Conservation (phyloP, 2,797 vertebrate genomes). For the Anguilla obscura region DNA sequence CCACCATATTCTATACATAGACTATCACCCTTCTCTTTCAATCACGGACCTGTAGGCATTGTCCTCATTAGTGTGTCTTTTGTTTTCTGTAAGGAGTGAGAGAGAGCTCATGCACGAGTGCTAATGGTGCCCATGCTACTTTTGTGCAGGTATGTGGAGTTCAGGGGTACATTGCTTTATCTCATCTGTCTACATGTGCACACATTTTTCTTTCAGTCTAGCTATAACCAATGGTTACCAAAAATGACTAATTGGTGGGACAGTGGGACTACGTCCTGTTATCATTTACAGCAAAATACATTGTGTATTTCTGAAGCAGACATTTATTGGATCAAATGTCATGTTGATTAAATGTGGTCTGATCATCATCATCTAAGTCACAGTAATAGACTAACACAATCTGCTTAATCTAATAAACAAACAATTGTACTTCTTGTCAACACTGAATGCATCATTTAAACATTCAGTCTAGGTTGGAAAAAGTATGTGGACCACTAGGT, state of each 20-base stretch:
- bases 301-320: not conserved
- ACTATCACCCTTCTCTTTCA: not conserved
- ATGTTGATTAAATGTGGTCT: not conserved
- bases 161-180: not conserved
- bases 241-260: not conserved
- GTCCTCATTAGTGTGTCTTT: constrained; percentile 44
- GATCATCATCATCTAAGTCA: not conserved
- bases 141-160: not conserved
- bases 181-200: not conserved
- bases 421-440: no score
- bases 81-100: no score
- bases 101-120: no score
- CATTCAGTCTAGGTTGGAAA: no score
- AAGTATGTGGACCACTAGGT: no score
- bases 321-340: not conserved
- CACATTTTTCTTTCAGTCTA: not conserved
- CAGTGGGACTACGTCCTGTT: not conserved
- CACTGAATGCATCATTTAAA: no score
- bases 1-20: not conserved
- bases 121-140: not conserved
- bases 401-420: no score
- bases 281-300: not conserved
- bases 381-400: not conserved
- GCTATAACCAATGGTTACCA: not conserved
- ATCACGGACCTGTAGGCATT: constrained; percentile 71